Conservation (phyloP, 2,888 invertebrate species). For the Lepidocyrtinus sp. region DNA sequence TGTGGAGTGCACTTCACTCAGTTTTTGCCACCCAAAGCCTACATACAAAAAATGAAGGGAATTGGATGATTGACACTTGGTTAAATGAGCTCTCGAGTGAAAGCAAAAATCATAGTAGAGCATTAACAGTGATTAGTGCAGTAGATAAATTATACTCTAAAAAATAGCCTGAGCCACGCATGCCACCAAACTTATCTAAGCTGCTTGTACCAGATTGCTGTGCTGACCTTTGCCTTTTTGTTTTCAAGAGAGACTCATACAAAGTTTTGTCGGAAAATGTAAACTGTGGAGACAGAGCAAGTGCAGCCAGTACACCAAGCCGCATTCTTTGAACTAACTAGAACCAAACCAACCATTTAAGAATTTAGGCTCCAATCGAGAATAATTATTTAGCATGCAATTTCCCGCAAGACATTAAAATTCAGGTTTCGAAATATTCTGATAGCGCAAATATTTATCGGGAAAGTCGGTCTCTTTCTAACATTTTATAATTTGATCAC, state of each 20-base stretch:
- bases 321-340: too few species aligned
- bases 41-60: conserved; percentile 33
- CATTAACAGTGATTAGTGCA: not conserved
- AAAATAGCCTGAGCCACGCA: conserved; percentile 32
- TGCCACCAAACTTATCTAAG: conserved; percentile 28
- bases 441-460: too few species aligned
- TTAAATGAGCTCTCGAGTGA: conserved; percentile 27
- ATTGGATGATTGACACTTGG: conserved; percentile 59
- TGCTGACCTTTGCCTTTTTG: conserved; percentile 62
- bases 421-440: too few species aligned
- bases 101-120: not conserved
- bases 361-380: too few species aligned
- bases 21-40: conserved; percentile 2
- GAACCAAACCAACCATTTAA: too few species aligned
- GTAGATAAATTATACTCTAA: not conserved
- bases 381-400: too few species aligned
- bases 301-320: conserved; percentile 46
- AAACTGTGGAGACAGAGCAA: conserved; percentile 22
- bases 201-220: conserved; percentile 48
- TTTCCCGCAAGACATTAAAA: too few species aligned
- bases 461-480: too few species aligned
- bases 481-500: too few species aligned
- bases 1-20: conserved; percentile 43
- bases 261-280: conserved; percentile 45
- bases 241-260: conserved; percentile 51